phyloP scores from a whole-genome alignment of 2,113 vertebrate species.

The Cavia porcellus region DNA sequence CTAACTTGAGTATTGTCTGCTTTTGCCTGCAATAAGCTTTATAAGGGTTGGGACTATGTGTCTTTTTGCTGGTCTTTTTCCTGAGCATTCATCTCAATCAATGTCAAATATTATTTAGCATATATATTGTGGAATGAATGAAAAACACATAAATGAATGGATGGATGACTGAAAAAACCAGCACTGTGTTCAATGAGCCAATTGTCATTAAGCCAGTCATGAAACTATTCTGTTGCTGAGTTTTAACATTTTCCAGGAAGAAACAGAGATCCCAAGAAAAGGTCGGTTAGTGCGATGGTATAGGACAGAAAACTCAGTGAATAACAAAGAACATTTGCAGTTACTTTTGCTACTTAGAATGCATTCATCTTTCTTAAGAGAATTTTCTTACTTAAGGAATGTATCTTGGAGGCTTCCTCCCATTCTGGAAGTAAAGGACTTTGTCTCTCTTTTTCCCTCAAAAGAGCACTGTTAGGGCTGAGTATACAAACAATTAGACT shows the following conservation, averaged over 20 bases:
- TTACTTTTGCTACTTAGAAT: background rate
- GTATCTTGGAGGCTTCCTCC: background rate
- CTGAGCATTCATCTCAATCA: background rate
- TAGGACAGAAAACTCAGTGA: background rate
- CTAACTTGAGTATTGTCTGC: background rate
- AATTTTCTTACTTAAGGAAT: background rate
- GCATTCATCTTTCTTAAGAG: background rate
- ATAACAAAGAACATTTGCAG: background rate
- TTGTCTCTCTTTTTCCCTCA: background rate
- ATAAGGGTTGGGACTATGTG: background rate
- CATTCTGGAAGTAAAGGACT: background rate
- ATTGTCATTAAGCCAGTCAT: background rate
- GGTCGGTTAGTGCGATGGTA: background rate
- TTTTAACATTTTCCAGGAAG: background rate
- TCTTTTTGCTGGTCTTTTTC: background rate
- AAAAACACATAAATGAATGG: background rate
- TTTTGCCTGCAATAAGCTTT: background rate
- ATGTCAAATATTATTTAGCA: background rate
- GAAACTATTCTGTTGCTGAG: background rate
- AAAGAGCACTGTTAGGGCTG: background rate
- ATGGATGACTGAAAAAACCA: background rate
- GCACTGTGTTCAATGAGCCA: background rate
- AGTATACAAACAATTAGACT: background rate
- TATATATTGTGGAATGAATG: background rate
- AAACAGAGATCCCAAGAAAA: background rate